Percentiles rank a stretch among this genome's conserved stretches.
phyloP scores from a whole-genome alignment of 1,140 invertebrate species.

The Lanistes nyassanus region DNA sequence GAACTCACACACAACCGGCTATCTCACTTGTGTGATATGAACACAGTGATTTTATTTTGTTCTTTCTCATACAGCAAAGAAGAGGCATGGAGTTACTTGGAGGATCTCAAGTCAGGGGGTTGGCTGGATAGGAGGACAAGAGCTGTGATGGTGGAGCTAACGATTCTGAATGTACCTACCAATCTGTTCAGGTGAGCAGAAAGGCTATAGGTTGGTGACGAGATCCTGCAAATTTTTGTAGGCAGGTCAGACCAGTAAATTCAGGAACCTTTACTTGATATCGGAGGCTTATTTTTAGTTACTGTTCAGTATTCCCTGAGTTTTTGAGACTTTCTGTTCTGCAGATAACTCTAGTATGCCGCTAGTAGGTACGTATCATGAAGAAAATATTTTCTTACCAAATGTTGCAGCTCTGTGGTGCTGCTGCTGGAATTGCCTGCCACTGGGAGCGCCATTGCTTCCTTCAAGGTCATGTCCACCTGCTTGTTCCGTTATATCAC shows the following conservation, averaged over 20 bases:
- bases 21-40: no score
- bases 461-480: constrained; percentile 46
- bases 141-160: constrained; percentile 59
- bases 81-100: constrained; percentile 37
- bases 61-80: constrained; percentile 29
- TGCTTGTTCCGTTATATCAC: constrained; percentile 61
- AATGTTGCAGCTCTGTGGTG: constrained; percentile 47
- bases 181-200: constrained; percentile 53
- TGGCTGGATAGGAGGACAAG: constrained; percentile 56
- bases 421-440: constrained; percentile 53
- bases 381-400: background rate
- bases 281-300: no score
- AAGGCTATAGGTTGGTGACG: no score
- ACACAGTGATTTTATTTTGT: background rate
- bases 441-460: constrained; percentile 49
- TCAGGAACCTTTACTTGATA: no score
- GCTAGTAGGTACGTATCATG: background rate
- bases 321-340: no score
- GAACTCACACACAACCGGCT: no score
- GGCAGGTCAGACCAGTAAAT: no score
- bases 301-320: no score
- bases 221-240: no score
- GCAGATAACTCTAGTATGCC: no score
- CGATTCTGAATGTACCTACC: constrained; percentile 55
- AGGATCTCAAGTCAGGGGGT: constrained; percentile 31